Percentiles rank a stretch among this genome's conserved stretches.
Evolutionary conservation across 2,113 vertebrate genomes (phyloP).

Genomic region (Rhinolophus sinicus): DNA sequence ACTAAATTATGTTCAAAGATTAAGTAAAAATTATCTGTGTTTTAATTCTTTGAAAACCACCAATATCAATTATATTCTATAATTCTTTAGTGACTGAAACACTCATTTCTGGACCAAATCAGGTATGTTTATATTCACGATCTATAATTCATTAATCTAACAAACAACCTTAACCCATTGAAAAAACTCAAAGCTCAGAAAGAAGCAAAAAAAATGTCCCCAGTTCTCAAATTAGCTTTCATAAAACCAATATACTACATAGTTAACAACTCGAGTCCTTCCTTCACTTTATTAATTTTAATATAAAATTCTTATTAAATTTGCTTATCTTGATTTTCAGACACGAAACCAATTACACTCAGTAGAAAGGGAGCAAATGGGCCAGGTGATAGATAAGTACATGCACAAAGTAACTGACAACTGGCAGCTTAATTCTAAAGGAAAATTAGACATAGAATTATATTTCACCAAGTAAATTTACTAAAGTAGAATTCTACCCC

Average conservation of each 20-base stretch:
- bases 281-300: neutral
- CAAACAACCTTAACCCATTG: neutral
- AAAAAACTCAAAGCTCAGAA: conserved; percentile 38
- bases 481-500: neutral
- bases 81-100: conserved; percentile 9
- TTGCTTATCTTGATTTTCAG: conserved; percentile 17
- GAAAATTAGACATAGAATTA: neutral
- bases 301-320: conserved; percentile 19
- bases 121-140: neutral
- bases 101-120: neutral
- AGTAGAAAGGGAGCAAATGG: neutral
- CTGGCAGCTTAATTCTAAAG: neutral
- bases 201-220: neutral
- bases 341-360: neutral
- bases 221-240: neutral
- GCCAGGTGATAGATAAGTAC: neutral
- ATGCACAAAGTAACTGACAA: neutral
- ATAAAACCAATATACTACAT: neutral
- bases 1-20: neutral
- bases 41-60: conserved; percentile 16
- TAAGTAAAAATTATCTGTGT: neutral
- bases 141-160: conserved; percentile 32
- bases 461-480: neutral
- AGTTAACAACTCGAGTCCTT: neutral
- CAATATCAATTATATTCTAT: neutral